Conservation (phyloP, 1,140 invertebrate species). For the Drosophila saltans region DNA sequence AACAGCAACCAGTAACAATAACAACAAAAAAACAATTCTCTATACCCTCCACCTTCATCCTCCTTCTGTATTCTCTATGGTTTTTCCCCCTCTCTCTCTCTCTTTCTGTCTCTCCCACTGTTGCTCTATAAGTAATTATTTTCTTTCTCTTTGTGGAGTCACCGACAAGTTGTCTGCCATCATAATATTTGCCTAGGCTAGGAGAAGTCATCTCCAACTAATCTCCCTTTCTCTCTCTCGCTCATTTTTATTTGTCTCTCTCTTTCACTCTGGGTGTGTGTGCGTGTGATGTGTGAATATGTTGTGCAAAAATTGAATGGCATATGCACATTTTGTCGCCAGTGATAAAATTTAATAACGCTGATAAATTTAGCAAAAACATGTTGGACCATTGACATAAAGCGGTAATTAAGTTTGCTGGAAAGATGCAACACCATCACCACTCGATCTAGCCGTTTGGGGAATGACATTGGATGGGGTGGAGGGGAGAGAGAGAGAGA, state of each 20-base stretch:
- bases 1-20: constrained; percentile 40
- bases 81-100: background rate
- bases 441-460: constrained; percentile 12
- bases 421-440: constrained; percentile 53
- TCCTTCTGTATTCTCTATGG: background rate
- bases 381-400: constrained; percentile 82
- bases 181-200: constrained; percentile 78
- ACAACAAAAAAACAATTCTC: constrained; percentile 28
- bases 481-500: background rate
- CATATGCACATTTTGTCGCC: constrained; percentile 81
- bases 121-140: background rate
- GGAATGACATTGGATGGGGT: background rate
- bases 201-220: constrained; percentile 25
- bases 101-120: too few species aligned
- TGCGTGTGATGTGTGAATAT: constrained; percentile 75
- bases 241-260: constrained; percentile 6
- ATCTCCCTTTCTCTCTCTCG: background rate
- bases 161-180: constrained; percentile 58
- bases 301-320: constrained; percentile 77
- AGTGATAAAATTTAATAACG: constrained; percentile 83
- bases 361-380: constrained; percentile 83
- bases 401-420: constrained; percentile 82
- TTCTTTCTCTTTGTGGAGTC: constrained; percentile 9
- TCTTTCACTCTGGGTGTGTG: constrained; percentile 6
- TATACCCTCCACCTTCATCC: background rate